Evolutionary conservation across 2,888 invertebrate genomes (phyloP).

Genomic region (Rhingia rostrata): DNA sequence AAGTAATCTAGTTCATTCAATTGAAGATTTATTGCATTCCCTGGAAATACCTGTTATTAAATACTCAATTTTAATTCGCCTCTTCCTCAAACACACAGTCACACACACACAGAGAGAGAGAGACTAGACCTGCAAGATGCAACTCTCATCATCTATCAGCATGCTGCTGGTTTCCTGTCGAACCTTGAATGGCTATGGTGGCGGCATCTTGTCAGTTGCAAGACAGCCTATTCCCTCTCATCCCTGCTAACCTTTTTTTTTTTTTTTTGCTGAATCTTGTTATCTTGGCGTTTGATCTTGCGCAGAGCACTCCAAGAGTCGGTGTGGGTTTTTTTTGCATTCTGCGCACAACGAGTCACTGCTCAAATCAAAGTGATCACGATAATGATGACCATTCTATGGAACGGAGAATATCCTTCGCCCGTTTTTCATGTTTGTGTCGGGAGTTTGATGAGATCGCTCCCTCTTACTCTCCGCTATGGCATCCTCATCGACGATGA

Average conservation of each 20-base stretch:
- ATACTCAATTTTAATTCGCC: conserved; percentile 70
- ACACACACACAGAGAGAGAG: too few species aligned
- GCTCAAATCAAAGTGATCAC: conserved; percentile 67
- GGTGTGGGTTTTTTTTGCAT: conserved; percentile 52
- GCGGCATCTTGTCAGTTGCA: conserved; percentile 55
- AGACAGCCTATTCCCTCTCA: conserved; percentile 31
- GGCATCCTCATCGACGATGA: neutral
- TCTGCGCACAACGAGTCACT: conserved; percentile 37
- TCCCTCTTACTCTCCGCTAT: neutral
- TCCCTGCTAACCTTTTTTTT: neutral
- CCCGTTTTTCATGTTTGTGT: conserved; percentile 60
- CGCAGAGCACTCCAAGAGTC: conserved; percentile 3
- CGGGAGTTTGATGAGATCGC: conserved; percentile 58
- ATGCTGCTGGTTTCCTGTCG: conserved; percentile 60
- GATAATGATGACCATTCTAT: conserved; percentile 66
- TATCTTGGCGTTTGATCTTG: conserved; percentile 70
- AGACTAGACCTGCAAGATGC: neutral
- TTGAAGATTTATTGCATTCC: conserved; percentile 74
- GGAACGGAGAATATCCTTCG: conserved; percentile 28
- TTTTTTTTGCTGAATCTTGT: conserved; percentile 49
- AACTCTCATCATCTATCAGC: neutral
- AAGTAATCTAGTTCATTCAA: conserved; percentile 74
- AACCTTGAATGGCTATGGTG: conserved; percentile 18
- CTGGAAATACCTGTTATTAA: conserved; percentile 72
- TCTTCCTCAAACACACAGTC: conserved; percentile 56